Percentiles rank a stretch among this genome's conserved stretches.
phyloP scores from a whole-genome alignment of 2,797 vertebrate genomes.

The Euphonia xanthogaster region DNA sequence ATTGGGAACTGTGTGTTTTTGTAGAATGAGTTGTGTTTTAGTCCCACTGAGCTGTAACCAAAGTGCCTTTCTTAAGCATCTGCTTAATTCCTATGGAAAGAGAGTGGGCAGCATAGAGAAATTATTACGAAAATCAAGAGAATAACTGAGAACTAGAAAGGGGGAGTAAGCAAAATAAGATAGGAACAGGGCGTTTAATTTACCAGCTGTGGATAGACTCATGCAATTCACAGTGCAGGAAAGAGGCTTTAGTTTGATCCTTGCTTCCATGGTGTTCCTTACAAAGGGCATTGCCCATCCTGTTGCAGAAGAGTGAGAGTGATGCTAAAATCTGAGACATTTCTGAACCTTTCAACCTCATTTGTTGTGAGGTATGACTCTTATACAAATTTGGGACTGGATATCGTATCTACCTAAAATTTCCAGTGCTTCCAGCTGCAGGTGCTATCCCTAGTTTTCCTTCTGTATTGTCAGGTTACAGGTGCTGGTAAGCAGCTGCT shows the following conservation, averaged over 20 bases:
- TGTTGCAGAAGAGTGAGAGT: not conserved
- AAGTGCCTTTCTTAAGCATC: not conserved
- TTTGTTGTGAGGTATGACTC: not conserved
- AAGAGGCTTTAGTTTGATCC: not conserved
- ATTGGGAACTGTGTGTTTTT: not conserved
- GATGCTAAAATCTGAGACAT: not conserved
- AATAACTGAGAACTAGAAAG: not conserved
- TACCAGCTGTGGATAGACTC: not conserved
- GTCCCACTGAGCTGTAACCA: not conserved
- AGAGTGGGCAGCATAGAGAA: not conserved
- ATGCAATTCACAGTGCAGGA: not conserved
- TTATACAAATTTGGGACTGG: not conserved
- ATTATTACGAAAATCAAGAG: not conserved
- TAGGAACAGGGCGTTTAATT: not conserved
- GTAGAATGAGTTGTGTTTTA: not conserved
- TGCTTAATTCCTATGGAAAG: not conserved
- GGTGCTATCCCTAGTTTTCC: not conserved
- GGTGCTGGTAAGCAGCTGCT: not conserved
- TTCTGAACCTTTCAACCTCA: not conserved
- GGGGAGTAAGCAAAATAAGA: not conserved
- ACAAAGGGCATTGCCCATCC: no score
- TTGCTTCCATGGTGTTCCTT: not conserved
- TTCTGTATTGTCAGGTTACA: not conserved
- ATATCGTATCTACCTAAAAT: rapidly evolving
- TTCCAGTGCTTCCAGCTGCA: not conserved